Evolutionary conservation across 2,888 invertebrate genomes (phyloP).

Genomic region (Ophion obscuratus): DNA sequence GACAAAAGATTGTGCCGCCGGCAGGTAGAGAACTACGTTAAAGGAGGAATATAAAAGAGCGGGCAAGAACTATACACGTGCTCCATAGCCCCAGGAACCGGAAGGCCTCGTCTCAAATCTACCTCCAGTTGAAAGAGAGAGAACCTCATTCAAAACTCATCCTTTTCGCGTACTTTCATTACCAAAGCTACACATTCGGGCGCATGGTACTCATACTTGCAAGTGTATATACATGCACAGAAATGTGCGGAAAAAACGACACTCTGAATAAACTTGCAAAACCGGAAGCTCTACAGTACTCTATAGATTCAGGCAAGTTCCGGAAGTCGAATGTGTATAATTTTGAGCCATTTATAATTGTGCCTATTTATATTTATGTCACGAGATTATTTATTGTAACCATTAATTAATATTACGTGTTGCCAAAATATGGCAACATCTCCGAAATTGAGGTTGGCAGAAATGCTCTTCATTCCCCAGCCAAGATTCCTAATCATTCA

Average conservation of each 20-base stretch:
- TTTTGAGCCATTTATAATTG: background rate
- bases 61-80: slow-evolving; percentile 32
- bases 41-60: slow-evolving; percentile 40
- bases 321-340: slow-evolving; percentile 25
- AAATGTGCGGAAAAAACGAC: background rate
- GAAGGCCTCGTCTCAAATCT: slow-evolving; percentile 43
- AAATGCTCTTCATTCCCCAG: too few relatives aligned
- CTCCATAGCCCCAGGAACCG: slow-evolving; percentile 41
- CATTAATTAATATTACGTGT: too few relatives aligned
- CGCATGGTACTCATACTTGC: background rate
- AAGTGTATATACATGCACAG: background rate
- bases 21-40: slow-evolving; percentile 23
- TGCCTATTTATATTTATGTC: too few relatives aligned
- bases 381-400: too few relatives aligned
- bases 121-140: slow-evolving; percentile 6
- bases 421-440: too few relatives aligned
- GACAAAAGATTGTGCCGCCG: slow-evolving; percentile 8
- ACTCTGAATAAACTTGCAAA: slow-evolving; percentile 28
- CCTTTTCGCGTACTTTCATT: slow-evolving; percentile 51
- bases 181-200: slow-evolving; percentile 19
- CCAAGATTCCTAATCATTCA: too few relatives aligned
- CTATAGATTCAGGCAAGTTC: background rate
- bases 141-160: slow-evolving; percentile 46
- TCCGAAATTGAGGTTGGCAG: too few relatives aligned
- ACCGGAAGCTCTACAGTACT: slow-evolving; percentile 11